Conservation (phyloP, 2,888 invertebrate genomes). For the Desoria tigrina region DNA sequence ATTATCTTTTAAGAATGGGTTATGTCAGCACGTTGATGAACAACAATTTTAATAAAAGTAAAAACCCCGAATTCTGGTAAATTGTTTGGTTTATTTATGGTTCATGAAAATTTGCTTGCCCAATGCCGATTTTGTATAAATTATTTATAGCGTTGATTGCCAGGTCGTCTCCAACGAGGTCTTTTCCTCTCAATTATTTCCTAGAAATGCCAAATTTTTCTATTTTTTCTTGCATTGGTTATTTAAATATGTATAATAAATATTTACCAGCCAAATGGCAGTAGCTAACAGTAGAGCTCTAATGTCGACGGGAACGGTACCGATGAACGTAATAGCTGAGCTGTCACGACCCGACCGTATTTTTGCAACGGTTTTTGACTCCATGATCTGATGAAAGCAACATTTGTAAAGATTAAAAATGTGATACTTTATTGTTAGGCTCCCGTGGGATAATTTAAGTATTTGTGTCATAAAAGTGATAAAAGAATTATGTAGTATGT, state of each 20-base stretch:
- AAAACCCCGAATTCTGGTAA: too few relatives aligned
- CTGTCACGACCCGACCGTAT: background rate
- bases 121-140: too few relatives aligned
- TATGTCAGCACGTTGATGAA: too few relatives aligned
- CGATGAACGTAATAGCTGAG: slow-evolving; percentile 23
- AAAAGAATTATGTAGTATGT: background rate
- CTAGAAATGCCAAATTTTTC: slow-evolving; percentile 18
- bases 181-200: slow-evolving; percentile 43
- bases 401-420: background rate
- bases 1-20: too few relatives aligned
- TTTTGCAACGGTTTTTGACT: slow-evolving; percentile 4
- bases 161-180: slow-evolving; percentile 29
- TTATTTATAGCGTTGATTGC: too few relatives aligned
- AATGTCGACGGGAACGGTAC: slow-evolving; percentile 30
- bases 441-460: background rate
- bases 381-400: background rate
- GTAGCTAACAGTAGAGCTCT: slow-evolving; percentile 39
- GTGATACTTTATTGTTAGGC: too few relatives aligned
- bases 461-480: background rate
- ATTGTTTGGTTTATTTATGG: too few relatives aligned
- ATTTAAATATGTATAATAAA: background rate
- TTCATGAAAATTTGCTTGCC: too few relatives aligned
- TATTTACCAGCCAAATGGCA: slow-evolving; percentile 39
- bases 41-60: too few relatives aligned
- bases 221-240: slow-evolving; percentile 1